A percentile compares a stretch with the other conserved stretches of the same genome.
Evolutionary conservation across 2,113 vertebrate species (phyloP).

Genomic region (Brachyhypopomus occidentalis): DNA sequence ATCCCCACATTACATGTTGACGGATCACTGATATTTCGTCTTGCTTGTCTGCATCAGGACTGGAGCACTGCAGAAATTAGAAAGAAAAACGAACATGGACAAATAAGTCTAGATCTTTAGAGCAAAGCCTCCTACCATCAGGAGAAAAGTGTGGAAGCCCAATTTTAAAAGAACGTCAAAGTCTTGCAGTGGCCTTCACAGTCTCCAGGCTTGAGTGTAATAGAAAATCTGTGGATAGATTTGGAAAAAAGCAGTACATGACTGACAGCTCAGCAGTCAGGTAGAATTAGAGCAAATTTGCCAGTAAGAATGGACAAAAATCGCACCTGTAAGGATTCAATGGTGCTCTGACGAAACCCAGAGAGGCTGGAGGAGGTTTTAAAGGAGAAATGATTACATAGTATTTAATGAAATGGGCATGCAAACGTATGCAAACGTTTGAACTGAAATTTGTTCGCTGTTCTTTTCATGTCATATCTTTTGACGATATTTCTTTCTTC

Average conservation of each 20-base stretch:
- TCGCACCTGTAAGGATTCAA: neutral
- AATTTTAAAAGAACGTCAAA: neutral
- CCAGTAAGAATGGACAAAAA: neutral
- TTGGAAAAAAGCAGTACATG: neutral
- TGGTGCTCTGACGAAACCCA: neutral
- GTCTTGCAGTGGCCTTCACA: neutral
- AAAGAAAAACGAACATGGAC: no score
- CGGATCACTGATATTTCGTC: no score
- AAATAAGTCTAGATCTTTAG: no score
- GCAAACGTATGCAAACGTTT: no score
- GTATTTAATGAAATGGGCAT: neutral
- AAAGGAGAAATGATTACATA: neutral
- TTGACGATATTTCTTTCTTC: no score
- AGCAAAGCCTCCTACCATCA: neutral
- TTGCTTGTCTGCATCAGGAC: no score
- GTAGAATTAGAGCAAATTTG: neutral
- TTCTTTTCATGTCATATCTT: no score
- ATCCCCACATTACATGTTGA: no score
- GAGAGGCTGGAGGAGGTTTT: neutral
- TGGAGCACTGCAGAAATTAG: no score
- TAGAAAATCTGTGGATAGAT: neutral
- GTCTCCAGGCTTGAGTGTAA: neutral
- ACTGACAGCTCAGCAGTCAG: neutral
- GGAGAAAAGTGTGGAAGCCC: neutral
- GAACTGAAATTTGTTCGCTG: no score